Evolutionary conservation across 2,888 invertebrate genomes (phyloP).

Genomic region (Drosophila vallismaia): DNA sequence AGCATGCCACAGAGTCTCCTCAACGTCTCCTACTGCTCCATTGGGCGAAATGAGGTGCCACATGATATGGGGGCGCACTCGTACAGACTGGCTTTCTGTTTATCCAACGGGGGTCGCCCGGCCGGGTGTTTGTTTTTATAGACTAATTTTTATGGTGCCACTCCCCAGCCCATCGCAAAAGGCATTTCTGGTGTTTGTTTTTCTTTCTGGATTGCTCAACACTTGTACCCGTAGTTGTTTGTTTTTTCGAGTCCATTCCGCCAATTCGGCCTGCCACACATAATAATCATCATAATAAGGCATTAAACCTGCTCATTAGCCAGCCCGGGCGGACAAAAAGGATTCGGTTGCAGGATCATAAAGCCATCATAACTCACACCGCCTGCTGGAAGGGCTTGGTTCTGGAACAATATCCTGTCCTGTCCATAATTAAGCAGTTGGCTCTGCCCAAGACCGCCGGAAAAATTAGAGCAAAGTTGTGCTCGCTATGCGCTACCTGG

Average conservation of each 20-base stretch:
- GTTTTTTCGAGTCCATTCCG: conserved; percentile 47
- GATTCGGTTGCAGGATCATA: conserved; percentile 73
- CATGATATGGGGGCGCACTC: conserved; percentile 44
- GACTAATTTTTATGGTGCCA: conserved; percentile 74
- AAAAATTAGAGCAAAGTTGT: conserved; percentile 62
- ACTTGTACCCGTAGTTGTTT: conserved; percentile 50
- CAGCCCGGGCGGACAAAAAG: conserved; percentile 55
- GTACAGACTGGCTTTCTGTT: conserved; percentile 71
- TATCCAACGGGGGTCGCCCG: conserved; percentile 80
- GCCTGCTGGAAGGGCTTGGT: conserved; percentile 68
- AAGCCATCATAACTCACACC: conserved; percentile 78
- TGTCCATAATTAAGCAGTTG: conserved; percentile 77
- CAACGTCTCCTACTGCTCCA: conserved; percentile 51
- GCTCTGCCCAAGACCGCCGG: conserved; percentile 63
- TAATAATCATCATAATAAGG: conserved; percentile 75
- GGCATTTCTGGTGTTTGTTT: conserved; percentile 57
- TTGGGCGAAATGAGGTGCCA: conserved; percentile 59
- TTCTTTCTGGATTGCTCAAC: conserved; percentile 66
- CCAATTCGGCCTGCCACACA: conserved; percentile 46
- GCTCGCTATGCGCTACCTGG: conserved; percentile 10
- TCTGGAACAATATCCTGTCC: conserved; percentile 9
- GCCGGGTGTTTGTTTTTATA: conserved; percentile 75
- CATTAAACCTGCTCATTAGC: conserved; percentile 73
- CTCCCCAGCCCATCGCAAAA: conserved; percentile 21
- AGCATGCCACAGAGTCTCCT: conserved; percentile 64